These are phyloP conservation scores for Amazona guildingii DNA, from an alignment of 2,113 vertebrate species.

Conservation along the genomic window DNA sequence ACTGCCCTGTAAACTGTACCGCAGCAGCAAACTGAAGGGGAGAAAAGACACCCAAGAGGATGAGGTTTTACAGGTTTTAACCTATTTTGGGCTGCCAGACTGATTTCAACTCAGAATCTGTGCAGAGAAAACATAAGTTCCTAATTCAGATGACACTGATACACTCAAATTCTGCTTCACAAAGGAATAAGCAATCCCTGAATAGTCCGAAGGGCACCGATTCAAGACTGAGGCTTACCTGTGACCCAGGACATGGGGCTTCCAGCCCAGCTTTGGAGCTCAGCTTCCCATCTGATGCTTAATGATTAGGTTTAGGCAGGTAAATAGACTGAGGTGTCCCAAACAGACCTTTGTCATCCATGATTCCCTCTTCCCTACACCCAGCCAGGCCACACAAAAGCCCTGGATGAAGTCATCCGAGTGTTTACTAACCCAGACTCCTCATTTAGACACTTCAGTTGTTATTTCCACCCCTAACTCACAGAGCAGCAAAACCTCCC, in stretches of 20 bases:
- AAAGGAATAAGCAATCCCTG: not conserved
- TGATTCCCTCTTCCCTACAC: not conserved
- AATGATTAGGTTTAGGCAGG: not conserved
- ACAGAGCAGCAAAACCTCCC: not conserved
- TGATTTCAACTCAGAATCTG: too few species aligned
- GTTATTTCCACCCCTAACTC: not conserved
- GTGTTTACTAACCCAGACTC: not conserved
- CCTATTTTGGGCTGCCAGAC: not conserved
- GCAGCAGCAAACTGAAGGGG: not conserved
- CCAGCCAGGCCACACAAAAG: not conserved
- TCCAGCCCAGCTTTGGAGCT: not conserved
- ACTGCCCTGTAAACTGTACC: too few species aligned
- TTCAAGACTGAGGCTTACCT: not conserved
- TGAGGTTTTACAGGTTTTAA: not conserved
- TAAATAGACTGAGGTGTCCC: not conserved
- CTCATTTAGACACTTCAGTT: not conserved
- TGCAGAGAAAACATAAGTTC: not conserved
- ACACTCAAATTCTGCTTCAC: not conserved
- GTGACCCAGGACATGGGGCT: fast-evolving
- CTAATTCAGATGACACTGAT: not conserved
- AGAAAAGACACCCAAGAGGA: not conserved
- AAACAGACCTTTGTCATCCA: not conserved
- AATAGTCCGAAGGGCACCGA: fast-evolving
- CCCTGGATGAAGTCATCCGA: not conserved
- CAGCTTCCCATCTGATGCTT: not conserved